A percentile compares a stretch with the other conserved stretches of the same genome.
These are phyloP conservation scores for Lobophora halterata DNA, from an alignment of 2,888 invertebrate genomes.

Conservation along the genomic window DNA sequence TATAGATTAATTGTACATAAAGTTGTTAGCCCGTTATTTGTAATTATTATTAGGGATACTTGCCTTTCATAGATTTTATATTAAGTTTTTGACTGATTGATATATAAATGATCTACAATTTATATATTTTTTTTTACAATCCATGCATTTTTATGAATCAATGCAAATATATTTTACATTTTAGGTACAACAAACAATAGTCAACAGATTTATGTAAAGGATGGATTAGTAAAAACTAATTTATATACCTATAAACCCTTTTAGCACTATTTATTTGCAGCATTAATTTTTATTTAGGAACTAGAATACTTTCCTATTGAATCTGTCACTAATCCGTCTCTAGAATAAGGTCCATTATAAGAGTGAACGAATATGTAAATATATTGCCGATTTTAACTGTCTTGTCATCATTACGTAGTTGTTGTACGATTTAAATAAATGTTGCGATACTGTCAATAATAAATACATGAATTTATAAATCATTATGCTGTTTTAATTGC, in stretches of 20 bases:
- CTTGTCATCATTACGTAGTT: conserved; percentile 36
- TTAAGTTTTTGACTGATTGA: conserved; percentile 73
- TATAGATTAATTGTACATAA: conserved; percentile 44
- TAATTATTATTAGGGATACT: conserved; percentile 55
- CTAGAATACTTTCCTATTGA: conserved; percentile 22
- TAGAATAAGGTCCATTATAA: conserved; percentile 29
- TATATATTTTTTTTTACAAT: conserved; percentile 54
- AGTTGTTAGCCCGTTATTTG: conserved; percentile 32
- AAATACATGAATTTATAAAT: conserved; percentile 59
- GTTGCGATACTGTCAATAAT: conserved; percentile 62
- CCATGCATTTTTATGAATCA: conserved; percentile 59
- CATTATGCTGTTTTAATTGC: conserved; percentile 35
- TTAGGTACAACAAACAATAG: conserved; percentile 57
- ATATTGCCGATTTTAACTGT: conserved; percentile 32
- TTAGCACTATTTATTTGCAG: conserved; percentile 54
- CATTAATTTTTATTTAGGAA: conserved; percentile 19
- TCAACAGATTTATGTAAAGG: conserved; percentile 44
- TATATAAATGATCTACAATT: conserved; percentile 61
- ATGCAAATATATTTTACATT: conserved; percentile 51
- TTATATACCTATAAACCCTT: conserved; percentile 36
- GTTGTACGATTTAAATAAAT: conserved; percentile 60
- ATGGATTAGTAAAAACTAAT: conserved; percentile 45
- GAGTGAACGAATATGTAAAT: too few relatives aligned
- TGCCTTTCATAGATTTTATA: conserved; percentile 64
- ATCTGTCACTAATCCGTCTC: conserved; percentile 42